A percentile compares a stretch with the other conserved stretches of the same genome.
Evolutionary conservation across 2,797 vertebrate genomes (phyloP).

Genomic region (Arrhamphus sclerolepis): DNA sequence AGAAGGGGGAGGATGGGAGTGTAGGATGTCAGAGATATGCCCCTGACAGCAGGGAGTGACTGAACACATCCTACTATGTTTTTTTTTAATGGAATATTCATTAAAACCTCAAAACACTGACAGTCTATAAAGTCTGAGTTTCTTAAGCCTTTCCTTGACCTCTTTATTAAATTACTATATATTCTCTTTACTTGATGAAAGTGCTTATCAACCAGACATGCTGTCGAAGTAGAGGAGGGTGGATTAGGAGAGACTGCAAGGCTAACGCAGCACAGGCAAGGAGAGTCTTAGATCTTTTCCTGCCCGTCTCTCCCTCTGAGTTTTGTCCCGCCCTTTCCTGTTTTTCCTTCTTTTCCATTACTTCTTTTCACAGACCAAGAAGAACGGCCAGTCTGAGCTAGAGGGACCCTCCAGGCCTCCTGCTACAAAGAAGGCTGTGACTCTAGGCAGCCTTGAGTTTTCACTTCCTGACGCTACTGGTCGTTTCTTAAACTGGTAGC

Average conservation of each 20-base stretch:
- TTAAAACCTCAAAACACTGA: background rate
- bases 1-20: constrained; percentile 34
- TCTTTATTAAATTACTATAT: constrained; percentile 8
- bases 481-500: constrained; percentile 34
- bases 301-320: constrained; percentile 43
- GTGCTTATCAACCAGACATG: constrained; percentile 1
- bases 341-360: constrained; percentile 72
- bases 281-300: constrained; percentile 34
- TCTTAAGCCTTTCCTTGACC: background rate
- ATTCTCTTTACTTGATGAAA: background rate
- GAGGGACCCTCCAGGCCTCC: constrained; percentile 21
- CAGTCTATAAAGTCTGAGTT: background rate
- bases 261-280: constrained; percentile 14
- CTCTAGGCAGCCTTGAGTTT: constrained; percentile 25
- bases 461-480: constrained; percentile 14
- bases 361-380: constrained; percentile 43
- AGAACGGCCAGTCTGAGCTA: constrained; percentile 46
- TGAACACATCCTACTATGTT: constrained; percentile 20
- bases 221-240: background rate
- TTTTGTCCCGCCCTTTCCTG: constrained; percentile 71
- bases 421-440: constrained; percentile 46
- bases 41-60: constrained; percentile 23
- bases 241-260: constrained; percentile 19
- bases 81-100: constrained; percentile 7
- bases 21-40: constrained; percentile 34